Conservation (phyloP, 2,888 invertebrate species). For the Germaria angustata region DNA sequence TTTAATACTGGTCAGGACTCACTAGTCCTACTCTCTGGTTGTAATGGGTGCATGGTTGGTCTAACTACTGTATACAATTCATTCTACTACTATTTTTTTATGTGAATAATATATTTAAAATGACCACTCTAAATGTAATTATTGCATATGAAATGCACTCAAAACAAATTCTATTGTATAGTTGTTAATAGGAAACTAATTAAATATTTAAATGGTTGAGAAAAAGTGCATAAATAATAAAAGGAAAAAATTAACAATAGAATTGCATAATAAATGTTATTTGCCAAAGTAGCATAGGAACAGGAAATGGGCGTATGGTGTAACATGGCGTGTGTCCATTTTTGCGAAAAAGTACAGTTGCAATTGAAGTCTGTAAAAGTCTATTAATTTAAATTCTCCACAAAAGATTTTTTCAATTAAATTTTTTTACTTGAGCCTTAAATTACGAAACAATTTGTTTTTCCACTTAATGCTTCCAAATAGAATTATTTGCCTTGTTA, state of each 20-base stretch:
- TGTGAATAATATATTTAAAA: slow-evolving; percentile 62
- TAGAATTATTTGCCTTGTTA: too few relatives aligned
- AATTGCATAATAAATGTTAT: slow-evolving; percentile 35
- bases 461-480: too few relatives aligned
- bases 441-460: too few relatives aligned
- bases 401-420: too few relatives aligned
- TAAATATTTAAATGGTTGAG: slow-evolving; percentile 62
- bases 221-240: slow-evolving; percentile 35
- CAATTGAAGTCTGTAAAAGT: not conserved
- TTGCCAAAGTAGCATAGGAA: not conserved
- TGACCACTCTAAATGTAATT: slow-evolving; percentile 67
- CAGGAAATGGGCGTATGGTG: not conserved
- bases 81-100: slow-evolving; percentile 29
- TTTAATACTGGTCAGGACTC: slow-evolving; percentile 46
- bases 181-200: slow-evolving; percentile 64
- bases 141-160: slow-evolving; percentile 66
- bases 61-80: slow-evolving; percentile 3
- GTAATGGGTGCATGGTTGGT: not conserved
- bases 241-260: slow-evolving; percentile 1
- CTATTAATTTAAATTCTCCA: not conserved
- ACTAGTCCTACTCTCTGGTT: not conserved
- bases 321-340: not conserved
- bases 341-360: slow-evolving; percentile 1
- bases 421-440: too few relatives aligned
- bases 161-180: slow-evolving; percentile 39